These are phyloP conservation scores for Saturnia japonica DNA, from an alignment of 2,888 invertebrate genomes.

Conservation along the genomic window DNA sequence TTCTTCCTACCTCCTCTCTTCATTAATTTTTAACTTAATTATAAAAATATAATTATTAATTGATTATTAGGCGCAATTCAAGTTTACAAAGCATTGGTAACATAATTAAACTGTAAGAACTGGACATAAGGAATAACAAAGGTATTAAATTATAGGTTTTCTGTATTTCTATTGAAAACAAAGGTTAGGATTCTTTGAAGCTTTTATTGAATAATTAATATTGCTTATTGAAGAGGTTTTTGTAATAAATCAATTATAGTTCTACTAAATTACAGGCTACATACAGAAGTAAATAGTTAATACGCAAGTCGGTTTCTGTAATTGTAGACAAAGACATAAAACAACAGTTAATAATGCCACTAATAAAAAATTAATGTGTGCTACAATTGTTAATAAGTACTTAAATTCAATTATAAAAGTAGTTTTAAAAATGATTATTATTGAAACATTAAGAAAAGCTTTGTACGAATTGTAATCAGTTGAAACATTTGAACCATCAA, in stretches of 20 bases:
- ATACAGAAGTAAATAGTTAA: neutral
- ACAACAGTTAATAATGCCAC: neutral
- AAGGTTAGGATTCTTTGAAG: neutral
- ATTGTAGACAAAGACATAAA: neutral
- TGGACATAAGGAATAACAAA: neutral
- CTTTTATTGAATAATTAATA: constrained; percentile 8
- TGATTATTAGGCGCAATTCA: neutral
- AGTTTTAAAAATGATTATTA: neutral
- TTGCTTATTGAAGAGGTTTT: constrained; percentile 8
- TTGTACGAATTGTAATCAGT: neutral
- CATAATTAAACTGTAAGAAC: neutral
- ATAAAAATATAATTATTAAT: neutral
- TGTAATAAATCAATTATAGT: neutral
- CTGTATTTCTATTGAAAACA: constrained; percentile 5
- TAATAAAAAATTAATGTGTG: neutral
- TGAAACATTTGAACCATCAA: neutral
- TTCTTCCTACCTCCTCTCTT: too few relatives aligned
- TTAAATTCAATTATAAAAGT: neutral
- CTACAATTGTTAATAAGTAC: neutral
- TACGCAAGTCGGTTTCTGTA: neutral
- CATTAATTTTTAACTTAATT: too few relatives aligned
- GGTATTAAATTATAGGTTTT: neutral
- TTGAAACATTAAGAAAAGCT: neutral
- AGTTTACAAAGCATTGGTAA: neutral
- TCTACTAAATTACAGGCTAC: neutral